phyloP scores from a whole-genome alignment of 2,797 vertebrate genomes.

The Okamejei kenojei region DNA sequence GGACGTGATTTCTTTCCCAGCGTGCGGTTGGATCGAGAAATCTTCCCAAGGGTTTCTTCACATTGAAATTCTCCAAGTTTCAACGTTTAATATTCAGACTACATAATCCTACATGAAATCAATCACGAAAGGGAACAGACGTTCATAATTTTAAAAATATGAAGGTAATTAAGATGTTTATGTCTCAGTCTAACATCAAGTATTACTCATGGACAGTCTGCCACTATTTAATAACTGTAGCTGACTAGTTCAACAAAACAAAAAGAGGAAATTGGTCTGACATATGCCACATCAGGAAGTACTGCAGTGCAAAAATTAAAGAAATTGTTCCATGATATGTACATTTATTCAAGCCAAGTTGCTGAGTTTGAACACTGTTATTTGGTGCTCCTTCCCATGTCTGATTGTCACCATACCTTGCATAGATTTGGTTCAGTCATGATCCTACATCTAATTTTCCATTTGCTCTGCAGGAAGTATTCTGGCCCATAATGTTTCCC shows the following conservation, averaged over 20 bases:
- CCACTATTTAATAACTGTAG: background rate
- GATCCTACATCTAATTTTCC: background rate
- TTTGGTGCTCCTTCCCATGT: background rate
- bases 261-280: background rate
- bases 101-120: constrained; percentile 4
- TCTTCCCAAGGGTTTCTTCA: constrained; percentile 1
- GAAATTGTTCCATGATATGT: background rate
- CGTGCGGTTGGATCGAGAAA: background rate
- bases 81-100: background rate
- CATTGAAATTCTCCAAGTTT: too few relatives aligned
- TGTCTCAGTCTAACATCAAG: background rate
- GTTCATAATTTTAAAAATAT: constrained; percentile 21
- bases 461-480: background rate
- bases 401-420: background rate
- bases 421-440: background rate
- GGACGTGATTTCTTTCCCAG: background rate
- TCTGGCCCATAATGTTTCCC: background rate
- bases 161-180: background rate
- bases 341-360: background rate
- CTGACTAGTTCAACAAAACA: background rate
- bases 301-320: background rate
- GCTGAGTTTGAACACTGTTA: background rate
- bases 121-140: background rate
- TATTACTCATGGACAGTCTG: background rate
- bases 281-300: background rate